phyloP scores from a whole-genome alignment of 1,140 invertebrate species.

The Eupeodes corollae region DNA sequence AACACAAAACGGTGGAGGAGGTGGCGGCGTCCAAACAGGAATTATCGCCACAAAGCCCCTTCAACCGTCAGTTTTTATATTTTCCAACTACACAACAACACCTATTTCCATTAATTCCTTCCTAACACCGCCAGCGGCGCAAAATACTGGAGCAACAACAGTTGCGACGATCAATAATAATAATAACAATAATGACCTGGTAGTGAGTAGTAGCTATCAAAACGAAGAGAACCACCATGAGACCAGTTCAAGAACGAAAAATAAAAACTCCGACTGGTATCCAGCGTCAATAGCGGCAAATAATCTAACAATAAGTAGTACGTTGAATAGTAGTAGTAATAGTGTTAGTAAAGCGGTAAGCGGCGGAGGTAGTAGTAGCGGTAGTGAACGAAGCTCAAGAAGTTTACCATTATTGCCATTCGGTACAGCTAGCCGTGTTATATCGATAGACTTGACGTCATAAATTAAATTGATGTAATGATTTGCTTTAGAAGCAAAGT shows the following conservation, averaged over 20 bases:
- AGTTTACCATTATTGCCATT: conserved; percentile 15
- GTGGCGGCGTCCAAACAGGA: neutral
- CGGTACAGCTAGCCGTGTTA: conserved; percentile 19
- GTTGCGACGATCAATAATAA: conserved; percentile 7
- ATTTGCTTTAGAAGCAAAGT: too few species aligned
- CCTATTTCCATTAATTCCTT: conserved; percentile 19
- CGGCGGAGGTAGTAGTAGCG: neutral
- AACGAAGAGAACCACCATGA: neutral
- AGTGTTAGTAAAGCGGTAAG: neutral
- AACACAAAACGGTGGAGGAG: neutral
- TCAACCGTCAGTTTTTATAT: conserved; percentile 31
- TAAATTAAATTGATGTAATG: conserved; percentile 9
- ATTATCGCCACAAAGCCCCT: conserved; percentile 15
- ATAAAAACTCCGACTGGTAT: conserved; percentile 25
- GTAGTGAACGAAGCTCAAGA: conserved; percentile 1
- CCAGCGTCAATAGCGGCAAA: conserved; percentile 16
- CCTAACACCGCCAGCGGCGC: conserved; percentile 8
- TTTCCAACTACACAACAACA: conserved; percentile 32
- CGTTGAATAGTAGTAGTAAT: neutral
- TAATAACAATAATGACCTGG: conserved; percentile 17
- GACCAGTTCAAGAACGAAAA: conserved; percentile 6
- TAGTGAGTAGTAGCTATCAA: neutral
- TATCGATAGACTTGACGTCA: conserved; percentile 34
- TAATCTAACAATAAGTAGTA: neutral
- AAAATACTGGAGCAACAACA: neutral